Conservation (phyloP, 2,888 invertebrate genomes). For the Anthophora plumipes region DNA sequence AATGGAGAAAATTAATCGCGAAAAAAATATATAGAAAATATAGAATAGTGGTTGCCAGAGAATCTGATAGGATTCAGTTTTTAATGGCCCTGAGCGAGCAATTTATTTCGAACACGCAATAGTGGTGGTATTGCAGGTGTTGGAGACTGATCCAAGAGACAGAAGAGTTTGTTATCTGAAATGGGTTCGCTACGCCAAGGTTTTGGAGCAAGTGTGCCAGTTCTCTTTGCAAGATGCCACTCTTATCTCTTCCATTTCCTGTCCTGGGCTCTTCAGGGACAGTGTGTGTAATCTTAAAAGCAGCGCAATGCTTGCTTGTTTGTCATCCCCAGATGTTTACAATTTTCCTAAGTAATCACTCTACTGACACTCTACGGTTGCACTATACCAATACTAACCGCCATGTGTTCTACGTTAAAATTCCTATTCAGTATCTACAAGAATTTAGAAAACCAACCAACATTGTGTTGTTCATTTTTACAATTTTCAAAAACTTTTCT, state of each 20-base stretch:
- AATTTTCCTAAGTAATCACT: not conserved
- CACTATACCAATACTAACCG: not conserved
- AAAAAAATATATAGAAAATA: not conserved
- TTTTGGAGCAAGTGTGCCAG: conserved; percentile 12
- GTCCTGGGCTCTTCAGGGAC: not conserved
- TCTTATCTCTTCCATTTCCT: not conserved
- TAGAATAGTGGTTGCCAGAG: not conserved
- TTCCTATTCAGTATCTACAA: not conserved
- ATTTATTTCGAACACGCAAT: not conserved
- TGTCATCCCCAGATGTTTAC: not conserved
- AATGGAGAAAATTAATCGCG: not conserved
- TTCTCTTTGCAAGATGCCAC: conserved; percentile 6
- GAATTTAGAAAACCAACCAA: not conserved
- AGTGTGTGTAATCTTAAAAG: conserved; percentile 3
- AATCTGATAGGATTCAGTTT: not conserved
- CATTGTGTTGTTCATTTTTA: not conserved
- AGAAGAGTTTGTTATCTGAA: conserved; percentile 18
- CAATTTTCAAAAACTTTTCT: not conserved
- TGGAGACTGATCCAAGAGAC: not conserved
- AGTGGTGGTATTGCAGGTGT: not conserved
- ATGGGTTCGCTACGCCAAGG: conserved; percentile 20
- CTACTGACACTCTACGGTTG: not conserved
- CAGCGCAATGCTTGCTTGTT: not conserved
- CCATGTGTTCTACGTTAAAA: not conserved
- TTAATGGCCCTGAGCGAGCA: not conserved